Percentiles rank a stretch among this genome's conserved stretches.
Conservation (phyloP, 2,113 vertebrate genomes). For the Apteryx mantelli region DNA sequence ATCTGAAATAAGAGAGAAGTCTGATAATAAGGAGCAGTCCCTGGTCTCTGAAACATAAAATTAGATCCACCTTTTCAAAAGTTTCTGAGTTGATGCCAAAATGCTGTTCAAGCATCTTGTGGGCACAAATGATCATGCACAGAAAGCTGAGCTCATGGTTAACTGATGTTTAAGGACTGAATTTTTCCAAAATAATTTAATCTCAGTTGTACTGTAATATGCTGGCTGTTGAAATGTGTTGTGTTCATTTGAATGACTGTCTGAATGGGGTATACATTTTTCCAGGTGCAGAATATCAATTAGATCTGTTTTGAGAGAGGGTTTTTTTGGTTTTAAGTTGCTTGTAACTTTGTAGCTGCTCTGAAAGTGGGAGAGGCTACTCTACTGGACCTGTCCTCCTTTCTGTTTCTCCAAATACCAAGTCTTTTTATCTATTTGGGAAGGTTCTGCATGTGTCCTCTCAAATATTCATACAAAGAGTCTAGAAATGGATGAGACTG, state of each 20-base stretch:
- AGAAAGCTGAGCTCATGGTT: not conserved
- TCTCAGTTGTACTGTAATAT: not conserved
- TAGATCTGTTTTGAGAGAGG: not conserved
- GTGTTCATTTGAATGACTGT: not conserved
- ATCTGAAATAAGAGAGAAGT: not conserved
- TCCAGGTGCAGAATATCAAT: not conserved
- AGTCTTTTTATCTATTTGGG: not conserved
- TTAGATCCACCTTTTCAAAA: not conserved
- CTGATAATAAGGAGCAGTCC: not conserved
- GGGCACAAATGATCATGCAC: not conserved
- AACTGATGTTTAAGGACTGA: not conserved
- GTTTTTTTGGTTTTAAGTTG: not conserved
- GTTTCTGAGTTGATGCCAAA: not conserved
- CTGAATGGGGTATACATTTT: not conserved
- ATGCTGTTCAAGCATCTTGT: not conserved
- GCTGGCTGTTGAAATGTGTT: not conserved
- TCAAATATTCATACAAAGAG: not conserved
- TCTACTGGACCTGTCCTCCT: not conserved
- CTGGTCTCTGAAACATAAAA: not conserved
- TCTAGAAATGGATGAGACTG: not conserved
- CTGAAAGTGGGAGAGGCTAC: not conserved
- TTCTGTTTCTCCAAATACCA: not conserved
- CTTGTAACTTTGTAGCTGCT: not conserved
- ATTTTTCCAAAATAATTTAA: not conserved
- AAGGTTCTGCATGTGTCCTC: not conserved